phyloP scores from a whole-genome alignment of 1,140 invertebrate genomes.

The Apis florea region DNA sequence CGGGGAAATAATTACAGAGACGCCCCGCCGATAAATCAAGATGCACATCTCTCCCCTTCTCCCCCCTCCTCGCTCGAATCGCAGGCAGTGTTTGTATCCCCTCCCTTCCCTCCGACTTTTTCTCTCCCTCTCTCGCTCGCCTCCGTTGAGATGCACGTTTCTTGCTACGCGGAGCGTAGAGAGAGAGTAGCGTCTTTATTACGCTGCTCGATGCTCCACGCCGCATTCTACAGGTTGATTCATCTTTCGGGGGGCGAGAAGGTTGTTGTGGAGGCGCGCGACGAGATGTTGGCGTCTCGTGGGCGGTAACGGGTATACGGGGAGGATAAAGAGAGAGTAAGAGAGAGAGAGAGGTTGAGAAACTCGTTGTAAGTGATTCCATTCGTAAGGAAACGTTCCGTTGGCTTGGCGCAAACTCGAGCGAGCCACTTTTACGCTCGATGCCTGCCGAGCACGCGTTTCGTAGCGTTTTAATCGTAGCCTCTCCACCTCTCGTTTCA shows the following conservation, averaged over 20 bases:
- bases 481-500: too few relatives aligned
- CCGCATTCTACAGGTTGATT: conserved; percentile 71
- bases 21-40: conserved; percentile 79
- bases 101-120: conserved; percentile 22
- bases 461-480: too few relatives aligned
- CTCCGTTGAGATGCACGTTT: conserved; percentile 66
- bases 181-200: conserved; percentile 72
- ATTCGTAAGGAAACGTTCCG: conserved; percentile 21
- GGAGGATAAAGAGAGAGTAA: too few relatives aligned
- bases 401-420: not conserved
- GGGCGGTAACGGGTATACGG: conserved; percentile 12
- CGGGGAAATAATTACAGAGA: conserved; percentile 79
- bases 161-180: conserved; percentile 66
- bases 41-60: conserved; percentile 27
- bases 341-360: not conserved
- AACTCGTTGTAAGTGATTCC: conserved; percentile 45
- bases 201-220: conserved; percentile 60
- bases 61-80: conserved; percentile 10
- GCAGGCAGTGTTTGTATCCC: conserved; percentile 6
- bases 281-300: not conserved
- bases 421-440: not conserved
- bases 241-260: conserved; percentile 38
- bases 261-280: not conserved
- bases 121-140: conserved; percentile 30
- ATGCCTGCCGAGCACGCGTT: too few relatives aligned